Evolutionary conservation across 2,113 vertebrate species (phyloP), one percentile per base, ranked within the genome.

Genomic region (Tichodroma muraria): DNA sequence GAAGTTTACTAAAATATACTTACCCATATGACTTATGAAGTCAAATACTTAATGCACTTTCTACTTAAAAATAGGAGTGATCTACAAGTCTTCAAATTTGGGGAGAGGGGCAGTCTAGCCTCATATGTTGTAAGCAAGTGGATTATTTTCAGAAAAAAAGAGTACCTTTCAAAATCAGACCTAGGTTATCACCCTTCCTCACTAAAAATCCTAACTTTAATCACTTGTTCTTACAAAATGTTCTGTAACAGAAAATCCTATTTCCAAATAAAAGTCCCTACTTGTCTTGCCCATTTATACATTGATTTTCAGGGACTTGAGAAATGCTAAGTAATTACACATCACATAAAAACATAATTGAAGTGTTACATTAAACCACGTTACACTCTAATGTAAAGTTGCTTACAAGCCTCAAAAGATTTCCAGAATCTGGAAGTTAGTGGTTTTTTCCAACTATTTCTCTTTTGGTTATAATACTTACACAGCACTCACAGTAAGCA

Each of bases 331-430:
- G 49, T 73, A 73, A 85, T 68, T 87, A 54, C 33, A 40, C 50
- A 60, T 15, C 50, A 49, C 31, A 73, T 61, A 88, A 47, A 88
- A 84, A 69, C 31, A 31, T 52, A 90, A 78, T 83, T 54, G 13
- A 87, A 91, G 49, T 76, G 42, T 80, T 96, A 37, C 13, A 35
- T 71, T 90, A 89, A 88, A 83, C 17, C 35, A 65, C 9, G 22
- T 65, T 47, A 47, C 22, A 73, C 31, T 65, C 7, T 4, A 54
- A 85, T 33, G 45, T 49, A 47, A 89, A 91, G 56, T 4, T 78
- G 25, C 89, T 88, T 80, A 90, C 50, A 87, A 89, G 85, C 71
- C 71, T 83, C 75, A 33, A 66, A 89, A 95, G 93, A 68, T 70
- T 95, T 92, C 19, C 52, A 91, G 45, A 92, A 84, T 71, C 40